Base-by-base conservation (phyloP, 2,888 invertebrate genomes). In the Agonopterix subpropinquella region DNA sequence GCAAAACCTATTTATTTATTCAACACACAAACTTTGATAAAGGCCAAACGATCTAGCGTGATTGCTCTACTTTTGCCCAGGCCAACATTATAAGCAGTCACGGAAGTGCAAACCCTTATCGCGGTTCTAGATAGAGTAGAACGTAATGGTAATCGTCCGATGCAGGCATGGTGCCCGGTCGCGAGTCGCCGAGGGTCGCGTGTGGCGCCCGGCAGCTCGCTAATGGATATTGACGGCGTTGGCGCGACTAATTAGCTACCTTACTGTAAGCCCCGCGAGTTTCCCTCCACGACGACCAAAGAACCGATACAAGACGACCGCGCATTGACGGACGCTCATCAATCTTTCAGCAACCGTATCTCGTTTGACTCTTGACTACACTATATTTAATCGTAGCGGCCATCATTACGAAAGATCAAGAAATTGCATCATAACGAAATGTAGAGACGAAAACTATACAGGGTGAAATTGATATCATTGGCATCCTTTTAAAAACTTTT, bases 171-270 rank as follows among this genome's bases (percentile, higher is more conserved):
- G 49, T 58, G 61, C 55, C 59, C 56, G 61, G 61, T 61, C 51
- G 63, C 56, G 56, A 59, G 61, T 46, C 55, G 65, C 49, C 61
- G 55, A 67, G 57, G 70, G 77, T 86, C 80, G 87, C 86, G 87
- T 86, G 87, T 70, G 84, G 85, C 84, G 85, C 85, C 85, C 71
- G 28, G 5, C 28, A 7, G 28, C 28, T 7, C 1, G 28, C 28
- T 87, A 86, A 87, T 86, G 84, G 85, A 85, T 84, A 87, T 88
- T 84, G 87, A 87, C 86, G 86, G 80, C 77, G 71, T 74, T 75
- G 75, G 74, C 73, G 76, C 77, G 74, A 78, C 85, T 86, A 87
- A 87, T 86, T 87, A 84, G 70, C 77, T 74, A 72, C 73, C 70
- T 66, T 28, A 28, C 28, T 28, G 28, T 28, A 28, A 28, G 28